Evolutionary conservation across 1,140 invertebrate genomes (phyloP), one percentile per base, ranked within the genome.

Genomic region (Micrasema longulum): DNA sequence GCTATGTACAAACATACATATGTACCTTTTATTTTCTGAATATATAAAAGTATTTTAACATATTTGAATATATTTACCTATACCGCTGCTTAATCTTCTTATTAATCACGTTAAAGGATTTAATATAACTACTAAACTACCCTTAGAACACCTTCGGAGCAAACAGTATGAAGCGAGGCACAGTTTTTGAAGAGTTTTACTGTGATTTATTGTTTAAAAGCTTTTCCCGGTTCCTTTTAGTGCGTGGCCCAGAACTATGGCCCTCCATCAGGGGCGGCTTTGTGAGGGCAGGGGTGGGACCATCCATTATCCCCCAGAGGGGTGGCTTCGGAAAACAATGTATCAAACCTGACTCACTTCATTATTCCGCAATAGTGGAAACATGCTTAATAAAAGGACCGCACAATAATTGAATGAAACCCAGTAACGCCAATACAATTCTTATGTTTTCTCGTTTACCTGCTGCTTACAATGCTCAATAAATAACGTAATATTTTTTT

Each of bases 161-260:
- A 31, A 31, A 31, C 26, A 31, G 26, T 31, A 2, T 31, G 7
- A 31, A 31, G 26, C 26, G 26, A 31, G 26, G 26, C 26, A 31
- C 26, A 31, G 3, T 31, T 31, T 71, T 63, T 71, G 73, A 75
- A 60, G 41, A 75, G 65, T 71, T 66, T 48, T 18, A 60, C 68
- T 26, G 63, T 55, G 73, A 75, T 75, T 75, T 72, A 75, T 72
- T 75, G 73, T 75, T 75, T 75, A 72, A 75, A 72, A 75, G 73
- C 73, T 75, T 75, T 75, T 71, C 73, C 60, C 69, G 55, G 73
- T 75, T 75, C 65, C 73, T 75, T 75, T 75, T 75, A 75, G 73
- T 75, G 69, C 69, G 73, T 71, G 26, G 48, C 48, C 36, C 26
- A 31, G 64, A 53, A 60, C 55, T 60, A 60, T 20, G 11, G 12